Percentiles rank a stretch among this genome's conserved stretches.
Conservation (phyloP, 1,140 invertebrate genomes). For the Colletes latitarsis region DNA sequence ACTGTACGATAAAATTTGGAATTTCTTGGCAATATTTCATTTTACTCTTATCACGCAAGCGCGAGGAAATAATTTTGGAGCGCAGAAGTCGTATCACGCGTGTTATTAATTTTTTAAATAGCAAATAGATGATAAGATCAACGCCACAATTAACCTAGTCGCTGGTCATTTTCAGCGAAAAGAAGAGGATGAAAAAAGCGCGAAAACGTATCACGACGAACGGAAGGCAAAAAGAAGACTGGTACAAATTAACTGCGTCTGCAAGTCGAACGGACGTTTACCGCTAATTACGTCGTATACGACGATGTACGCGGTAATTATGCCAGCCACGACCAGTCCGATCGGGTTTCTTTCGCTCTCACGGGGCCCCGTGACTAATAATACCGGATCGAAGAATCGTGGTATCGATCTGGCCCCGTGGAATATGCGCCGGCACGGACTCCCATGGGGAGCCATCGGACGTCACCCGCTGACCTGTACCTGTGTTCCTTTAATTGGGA, state of each 20-base stretch:
- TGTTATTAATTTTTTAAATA: constrained; percentile 33
- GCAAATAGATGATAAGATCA: background rate
- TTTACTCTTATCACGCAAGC: too few species aligned
- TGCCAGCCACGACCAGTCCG: constrained; percentile 17
- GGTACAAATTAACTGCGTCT: constrained; percentile 57
- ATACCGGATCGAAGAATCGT: constrained; percentile 56
- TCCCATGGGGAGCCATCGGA: constrained; percentile 59
- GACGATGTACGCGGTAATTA: constrained; percentile 54
- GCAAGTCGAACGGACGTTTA: constrained; percentile 40
- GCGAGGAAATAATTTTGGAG: too few species aligned
- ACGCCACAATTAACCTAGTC: constrained; percentile 33
- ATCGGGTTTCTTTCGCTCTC: constrained; percentile 4
- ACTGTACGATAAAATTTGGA: too few species aligned
- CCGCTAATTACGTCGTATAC: constrained; percentile 57
- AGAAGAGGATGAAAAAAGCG: constrained; percentile 28
- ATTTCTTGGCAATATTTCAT: too few species aligned
- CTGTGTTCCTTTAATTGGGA: constrained; percentile 79
- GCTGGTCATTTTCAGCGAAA: constrained; percentile 31
- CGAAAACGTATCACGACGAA: constrained; percentile 14
- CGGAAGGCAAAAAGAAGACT: background rate
- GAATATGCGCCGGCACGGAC: constrained; percentile 23
- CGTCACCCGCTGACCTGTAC: constrained; percentile 73
- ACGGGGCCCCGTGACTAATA: constrained; percentile 61
- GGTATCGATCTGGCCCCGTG: constrained; percentile 49
- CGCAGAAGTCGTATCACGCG: too few species aligned